Evolutionary conservation across 2,888 invertebrate species (phyloP).

Genomic region (Taenaris catops): DNA sequence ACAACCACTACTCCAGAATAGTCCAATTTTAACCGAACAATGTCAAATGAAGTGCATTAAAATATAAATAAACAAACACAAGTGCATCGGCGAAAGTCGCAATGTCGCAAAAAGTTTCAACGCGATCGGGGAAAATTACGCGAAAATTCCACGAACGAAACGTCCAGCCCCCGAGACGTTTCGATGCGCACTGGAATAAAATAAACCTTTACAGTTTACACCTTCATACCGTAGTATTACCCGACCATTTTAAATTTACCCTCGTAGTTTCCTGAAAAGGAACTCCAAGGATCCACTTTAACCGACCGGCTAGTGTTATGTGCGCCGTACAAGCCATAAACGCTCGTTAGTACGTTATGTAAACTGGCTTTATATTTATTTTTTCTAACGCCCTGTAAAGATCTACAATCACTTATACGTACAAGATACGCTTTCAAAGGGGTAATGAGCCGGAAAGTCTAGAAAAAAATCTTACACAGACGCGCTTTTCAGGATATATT

Average conservation of each 20-base stretch:
- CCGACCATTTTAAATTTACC: constrained; percentile 25
- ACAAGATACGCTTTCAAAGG: constrained; percentile 16
- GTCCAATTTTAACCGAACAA: constrained; percentile 9
- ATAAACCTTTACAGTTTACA: constrained; percentile 35
- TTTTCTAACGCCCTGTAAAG: constrained; percentile 29
- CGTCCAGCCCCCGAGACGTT: constrained; percentile 35
- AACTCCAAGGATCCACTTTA: constrained; percentile 20
- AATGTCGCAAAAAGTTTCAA: constrained; percentile 30
- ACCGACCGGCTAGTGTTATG: constrained; percentile 25
- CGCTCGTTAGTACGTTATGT: constrained; percentile 36
- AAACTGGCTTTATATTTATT: constrained; percentile 38
- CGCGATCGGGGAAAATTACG: constrained; percentile 37
- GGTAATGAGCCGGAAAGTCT: constrained; percentile 17
- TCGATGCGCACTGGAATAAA: constrained; percentile 53
- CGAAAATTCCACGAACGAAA: constrained; percentile 29
- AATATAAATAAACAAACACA: neutral
- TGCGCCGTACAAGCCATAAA: constrained; percentile 16
- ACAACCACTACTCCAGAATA: constrained; percentile 3
- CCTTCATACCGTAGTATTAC: constrained; percentile 63
- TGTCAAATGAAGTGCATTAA: neutral
- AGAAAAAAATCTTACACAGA: constrained; percentile 10
- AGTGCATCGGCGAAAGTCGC: too few species aligned
- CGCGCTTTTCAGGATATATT: constrained; percentile 12
- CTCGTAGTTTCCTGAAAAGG: constrained; percentile 13
- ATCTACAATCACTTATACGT: constrained; percentile 18